These are phyloP conservation scores for Ostrea denselamellosa DNA, from an alignment of 1,140 invertebrate genomes.

Conservation along the genomic window DNA sequence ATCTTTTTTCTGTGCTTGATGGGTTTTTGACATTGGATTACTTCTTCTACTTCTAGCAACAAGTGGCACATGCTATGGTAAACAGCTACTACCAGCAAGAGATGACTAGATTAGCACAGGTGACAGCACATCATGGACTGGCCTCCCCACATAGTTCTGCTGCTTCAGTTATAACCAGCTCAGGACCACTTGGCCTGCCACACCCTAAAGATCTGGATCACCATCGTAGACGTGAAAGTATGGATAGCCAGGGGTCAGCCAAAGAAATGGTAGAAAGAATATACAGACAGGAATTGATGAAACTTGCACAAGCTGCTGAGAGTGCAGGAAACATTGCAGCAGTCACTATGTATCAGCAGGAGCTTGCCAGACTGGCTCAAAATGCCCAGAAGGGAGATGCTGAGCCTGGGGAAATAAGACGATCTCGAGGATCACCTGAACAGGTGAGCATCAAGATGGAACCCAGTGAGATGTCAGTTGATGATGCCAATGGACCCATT, in stretches of 20 bases:
- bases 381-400: constrained; percentile 58
- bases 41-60: constrained; percentile 79
- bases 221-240: constrained; percentile 46
- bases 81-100: constrained; percentile 75
- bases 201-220: constrained; percentile 43
- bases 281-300: constrained; percentile 96
- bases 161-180: constrained; percentile 37
- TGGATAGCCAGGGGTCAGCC: constrained; percentile 76
- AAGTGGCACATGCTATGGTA: constrained; percentile 73
- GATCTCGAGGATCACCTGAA: constrained; percentile 56
- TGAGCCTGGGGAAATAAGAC: constrained; percentile 59
- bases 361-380: constrained; percentile 71
- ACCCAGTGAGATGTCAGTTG: constrained; percentile 69
- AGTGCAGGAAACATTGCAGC: constrained; percentile 83
- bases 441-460: constrained; percentile 66
- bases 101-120: constrained; percentile 64
- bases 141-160: constrained; percentile 39
- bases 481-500: constrained; percentile 70
- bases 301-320: constrained; percentile 85
- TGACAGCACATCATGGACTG: constrained; percentile 46
- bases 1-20: too few species aligned
- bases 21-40: too few species aligned
- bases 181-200: not conserved
- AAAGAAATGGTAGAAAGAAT: constrained; percentile 98
- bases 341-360: constrained; percentile 85